Percentiles rank a stretch among this genome's conserved stretches.
Conservation (phyloP, 2,888 invertebrate species). For the Steromphala cineraria region DNA sequence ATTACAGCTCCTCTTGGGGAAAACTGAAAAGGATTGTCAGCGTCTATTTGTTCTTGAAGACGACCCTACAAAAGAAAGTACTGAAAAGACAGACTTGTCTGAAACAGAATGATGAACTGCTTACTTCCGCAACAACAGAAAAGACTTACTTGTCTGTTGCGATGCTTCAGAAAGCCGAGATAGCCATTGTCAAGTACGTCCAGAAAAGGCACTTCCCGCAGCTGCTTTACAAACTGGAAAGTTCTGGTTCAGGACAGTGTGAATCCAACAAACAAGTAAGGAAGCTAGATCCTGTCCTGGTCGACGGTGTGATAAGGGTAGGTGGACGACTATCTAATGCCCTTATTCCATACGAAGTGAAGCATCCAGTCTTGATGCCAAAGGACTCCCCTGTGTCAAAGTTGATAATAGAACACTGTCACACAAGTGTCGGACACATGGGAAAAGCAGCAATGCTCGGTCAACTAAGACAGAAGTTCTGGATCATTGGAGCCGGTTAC, state of each 20-base stretch:
- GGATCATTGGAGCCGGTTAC: background rate
- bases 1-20: background rate
- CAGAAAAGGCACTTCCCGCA: background rate
- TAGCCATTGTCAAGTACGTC: background rate
- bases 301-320: background rate
- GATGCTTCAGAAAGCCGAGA: background rate
- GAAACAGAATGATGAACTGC: no score
- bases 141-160: background rate
- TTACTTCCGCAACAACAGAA: background rate
- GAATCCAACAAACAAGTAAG: background rate
- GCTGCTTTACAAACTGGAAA: background rate
- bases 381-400: background rate
- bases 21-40: background rate
- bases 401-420: conserved; percentile 7
- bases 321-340: background rate
- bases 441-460: background rate
- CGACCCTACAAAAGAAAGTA: background rate
- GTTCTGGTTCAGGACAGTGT: background rate
- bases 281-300: background rate
- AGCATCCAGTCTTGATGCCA: conserved; percentile 17
- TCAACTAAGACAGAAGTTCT: conserved; percentile 14
- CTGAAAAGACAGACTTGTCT: no score
- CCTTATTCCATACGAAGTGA: background rate
- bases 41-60: background rate
- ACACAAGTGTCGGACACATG: background rate